Evolutionary conservation across 2,113 vertebrate species (phyloP), one percentile per base, ranked within the genome.

Genomic region (Anser cygnoides): DNA sequence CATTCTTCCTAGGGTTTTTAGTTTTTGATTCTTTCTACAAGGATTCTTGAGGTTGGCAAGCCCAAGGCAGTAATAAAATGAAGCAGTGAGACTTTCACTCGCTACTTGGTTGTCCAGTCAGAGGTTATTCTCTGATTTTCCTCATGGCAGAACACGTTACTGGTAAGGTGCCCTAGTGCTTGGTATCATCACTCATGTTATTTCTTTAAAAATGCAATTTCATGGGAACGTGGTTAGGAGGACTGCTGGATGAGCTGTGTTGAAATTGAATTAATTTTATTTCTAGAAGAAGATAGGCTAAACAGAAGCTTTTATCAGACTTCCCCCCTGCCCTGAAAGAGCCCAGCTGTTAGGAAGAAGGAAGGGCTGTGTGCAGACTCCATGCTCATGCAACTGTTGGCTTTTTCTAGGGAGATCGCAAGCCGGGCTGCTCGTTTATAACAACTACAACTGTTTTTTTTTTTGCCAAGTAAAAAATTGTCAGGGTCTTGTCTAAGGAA

Each of bases 301-400:
- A 93, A 73, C n/a, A 73, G 78, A 35, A 94, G 67, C 31, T 88
- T 90, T 87, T 76, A 73, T 90, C 82, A 59, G 50, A 8, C 25
- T 89, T 87, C 2, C 21, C 21, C 77, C n/a, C n/a, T 41, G 26
- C 26, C n/a, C 55, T 83, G 87, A 87, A 63, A 57, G 61, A 90
- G 31, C 29, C 35, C 78, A 80, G 75, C 59, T 90, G 55, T 63
- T 74, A 29, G 63, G 67, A 79, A 49, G 28, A 50, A 71, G 35
- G 18, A n/a, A 76, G 25, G 26, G 55, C 44, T 54, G 26, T 1
- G 0, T 46, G 28, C 68, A 85, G 62, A 29, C 6, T 74, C 83
- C 39, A 35, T 8, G 6, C 17, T 50, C 10, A 12, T 67, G 39
- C 9, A 43, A 19, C 37, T 33, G 22, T 33, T 90, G 74, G 31